Percentiles rank a stretch among this genome's conserved stretches.
Conservation (phyloP, 1,140 invertebrate species). For the Holotrichia oblita region DNA sequence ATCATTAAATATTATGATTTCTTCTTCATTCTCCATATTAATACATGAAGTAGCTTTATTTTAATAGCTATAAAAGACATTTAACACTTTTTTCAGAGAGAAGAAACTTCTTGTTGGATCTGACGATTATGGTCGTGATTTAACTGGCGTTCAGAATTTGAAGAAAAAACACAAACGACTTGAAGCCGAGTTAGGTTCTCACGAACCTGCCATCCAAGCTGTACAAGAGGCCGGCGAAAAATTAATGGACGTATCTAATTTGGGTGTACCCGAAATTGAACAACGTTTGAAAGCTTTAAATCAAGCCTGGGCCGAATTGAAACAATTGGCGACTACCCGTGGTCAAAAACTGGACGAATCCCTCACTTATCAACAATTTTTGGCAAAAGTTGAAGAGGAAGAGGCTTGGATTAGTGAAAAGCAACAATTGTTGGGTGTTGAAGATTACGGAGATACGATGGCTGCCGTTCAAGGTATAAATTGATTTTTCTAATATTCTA, state of each 20-base stretch:
- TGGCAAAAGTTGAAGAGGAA: constrained; percentile 98
- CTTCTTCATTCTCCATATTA: constrained; percentile 41
- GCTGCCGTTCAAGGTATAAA: constrained; percentile 88
- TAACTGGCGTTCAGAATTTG: constrained; percentile 97
- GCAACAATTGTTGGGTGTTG: constrained; percentile 94
- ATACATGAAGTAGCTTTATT: no score
- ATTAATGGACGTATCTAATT: constrained; percentile 96
- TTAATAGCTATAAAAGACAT: no score
- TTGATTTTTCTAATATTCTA: not conserved
- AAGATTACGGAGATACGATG: constrained; percentile 99
- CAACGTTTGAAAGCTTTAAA: constrained; percentile 84
- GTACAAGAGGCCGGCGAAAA: constrained; percentile 97
- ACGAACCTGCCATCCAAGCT: constrained; percentile 96
- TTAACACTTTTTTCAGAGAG: constrained; percentile 71
- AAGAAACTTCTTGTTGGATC: constrained; percentile 98
- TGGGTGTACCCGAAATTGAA: constrained; percentile 96
- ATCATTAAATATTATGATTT: no score
- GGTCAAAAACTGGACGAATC: constrained; percentile 96
- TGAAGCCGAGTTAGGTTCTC: constrained; percentile 94
- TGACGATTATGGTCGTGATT: constrained; percentile 97
- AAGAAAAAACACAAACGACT: constrained; percentile 98
- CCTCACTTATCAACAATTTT: constrained; percentile 93
- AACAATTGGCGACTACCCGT: constrained; percentile 85
- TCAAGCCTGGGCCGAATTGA: constrained; percentile 90
- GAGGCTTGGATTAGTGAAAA: constrained; percentile 99